These are phyloP conservation scores for Zele albiditarsus DNA, from an alignment of 2,888 invertebrate genomes.

Conservation along the genomic window DNA sequence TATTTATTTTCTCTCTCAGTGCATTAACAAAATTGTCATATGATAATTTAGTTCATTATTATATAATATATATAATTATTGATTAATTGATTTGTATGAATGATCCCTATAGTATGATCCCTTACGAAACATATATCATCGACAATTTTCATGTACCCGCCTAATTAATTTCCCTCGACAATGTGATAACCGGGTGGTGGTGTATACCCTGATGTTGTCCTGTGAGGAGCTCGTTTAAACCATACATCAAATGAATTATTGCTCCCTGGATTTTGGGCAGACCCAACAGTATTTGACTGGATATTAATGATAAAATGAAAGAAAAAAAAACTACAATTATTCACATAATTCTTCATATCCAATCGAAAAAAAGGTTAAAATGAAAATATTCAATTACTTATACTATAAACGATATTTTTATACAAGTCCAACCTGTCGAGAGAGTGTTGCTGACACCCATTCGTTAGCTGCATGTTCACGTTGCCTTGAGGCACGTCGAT, in stretches of 20 bases:
- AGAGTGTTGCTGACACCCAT: conserved; percentile 45
- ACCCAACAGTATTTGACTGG: background rate
- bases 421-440: conserved; percentile 38
- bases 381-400: too few species aligned
- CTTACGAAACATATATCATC: background rate
- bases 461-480: conserved; percentile 46
- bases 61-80: background rate
- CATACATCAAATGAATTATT: conserved; percentile 35
- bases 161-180: conserved; percentile 29
- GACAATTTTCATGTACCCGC: background rate
- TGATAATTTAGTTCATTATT: background rate
- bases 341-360: background rate
- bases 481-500: conserved; percentile 40
- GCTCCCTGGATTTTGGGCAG: conserved; percentile 14
- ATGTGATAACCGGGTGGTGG: conserved; percentile 49
- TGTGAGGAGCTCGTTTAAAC: conserved; percentile 42
- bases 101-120: too few species aligned
- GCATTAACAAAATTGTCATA: background rate
- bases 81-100: background rate
- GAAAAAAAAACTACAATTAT: background rate
- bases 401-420: background rate
- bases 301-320: background rate
- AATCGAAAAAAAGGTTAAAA: too few species aligned
- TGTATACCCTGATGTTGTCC: conserved; percentile 43
- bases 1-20: background rate